Base-by-base conservation (phyloP, 2,888 invertebrate genomes). In the Lepetodrilus schrolli region DNA sequence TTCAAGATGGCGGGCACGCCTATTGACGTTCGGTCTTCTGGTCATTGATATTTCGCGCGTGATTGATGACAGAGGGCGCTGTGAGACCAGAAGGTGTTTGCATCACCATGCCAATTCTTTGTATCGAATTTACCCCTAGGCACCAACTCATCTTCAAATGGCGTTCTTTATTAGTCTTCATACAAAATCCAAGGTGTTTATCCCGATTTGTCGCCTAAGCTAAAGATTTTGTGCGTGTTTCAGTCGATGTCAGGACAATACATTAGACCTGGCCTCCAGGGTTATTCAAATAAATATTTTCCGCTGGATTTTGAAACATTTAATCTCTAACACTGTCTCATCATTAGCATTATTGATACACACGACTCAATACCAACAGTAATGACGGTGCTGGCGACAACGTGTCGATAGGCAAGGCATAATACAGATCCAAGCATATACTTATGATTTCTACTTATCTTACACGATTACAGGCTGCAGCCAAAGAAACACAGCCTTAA, bases 21-120 rank as follows among this genome's bases (percentile, higher is more conserved):
- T 30, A 58, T 58, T 58, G 58, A 58, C 58, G 58, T 58, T 34
- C 30, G 34, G 26, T n/a, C 58, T 17, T 30, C 30, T 23, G 26
- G 58, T 58, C 58, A 58, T 58, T 58, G 58, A 58, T 58, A 58
- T 58, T 58, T 58, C 30, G 58, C 58, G 58, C 58, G 58, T 34
- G 17, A 30, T 30, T 58, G 58, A 58, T 34, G 58, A 58, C 34
- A 30, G 58, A 58, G 58, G 58, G 30, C 30, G 58, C 58, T 58
- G 26, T 26, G 58, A 17, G 30, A 7, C 58, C 5, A 30, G 30
- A 34, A 34, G 17, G 13, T 30, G 30, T 21, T 30, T 58, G 26
- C n/a, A 58, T 26, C 17, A 30, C 30, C 43, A 43, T 17, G 43
- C n/a, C 43, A 43, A 17, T 17, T 13, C 43, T 43, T 10, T 43